Conservation (phyloP, 2,888 invertebrate genomes). For the Scrobipalpa costella region DNA sequence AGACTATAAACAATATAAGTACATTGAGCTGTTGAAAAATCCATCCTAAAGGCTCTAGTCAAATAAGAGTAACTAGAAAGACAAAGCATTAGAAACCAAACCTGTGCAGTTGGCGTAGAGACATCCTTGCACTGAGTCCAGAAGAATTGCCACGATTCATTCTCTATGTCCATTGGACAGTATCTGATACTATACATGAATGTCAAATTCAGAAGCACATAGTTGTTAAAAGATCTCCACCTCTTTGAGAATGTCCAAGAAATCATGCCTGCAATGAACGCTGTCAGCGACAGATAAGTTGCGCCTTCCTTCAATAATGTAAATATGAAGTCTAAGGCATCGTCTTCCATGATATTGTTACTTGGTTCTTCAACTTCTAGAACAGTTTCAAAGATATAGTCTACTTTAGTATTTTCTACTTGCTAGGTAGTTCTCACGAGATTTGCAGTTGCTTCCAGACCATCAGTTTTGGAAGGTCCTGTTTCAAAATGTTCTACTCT, state of each 20-base stretch:
- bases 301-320: neutral
- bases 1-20: neutral
- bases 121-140: neutral
- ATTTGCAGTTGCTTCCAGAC: too few species aligned
- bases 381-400: too few species aligned
- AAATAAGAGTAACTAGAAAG: neutral
- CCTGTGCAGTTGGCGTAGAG: neutral
- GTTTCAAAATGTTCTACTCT: too few species aligned
- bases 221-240: constrained; percentile 1
- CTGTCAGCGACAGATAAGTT: neutral
- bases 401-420: too few species aligned
- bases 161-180: neutral
- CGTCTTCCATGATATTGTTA: neutral
- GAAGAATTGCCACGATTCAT: neutral
- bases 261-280: neutral
- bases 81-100: neutral
- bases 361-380: too few species aligned
- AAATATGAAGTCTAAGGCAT: neutral
- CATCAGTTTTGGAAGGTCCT: too few species aligned
- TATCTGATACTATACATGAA: neutral
- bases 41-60: neutral
- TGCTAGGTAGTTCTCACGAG: too few species aligned
- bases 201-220: constrained; percentile 3
- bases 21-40: neutral
- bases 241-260: neutral